Conservation (phyloP, 2,797 vertebrate species). For the Poeciliopsis turneri region DNA sequence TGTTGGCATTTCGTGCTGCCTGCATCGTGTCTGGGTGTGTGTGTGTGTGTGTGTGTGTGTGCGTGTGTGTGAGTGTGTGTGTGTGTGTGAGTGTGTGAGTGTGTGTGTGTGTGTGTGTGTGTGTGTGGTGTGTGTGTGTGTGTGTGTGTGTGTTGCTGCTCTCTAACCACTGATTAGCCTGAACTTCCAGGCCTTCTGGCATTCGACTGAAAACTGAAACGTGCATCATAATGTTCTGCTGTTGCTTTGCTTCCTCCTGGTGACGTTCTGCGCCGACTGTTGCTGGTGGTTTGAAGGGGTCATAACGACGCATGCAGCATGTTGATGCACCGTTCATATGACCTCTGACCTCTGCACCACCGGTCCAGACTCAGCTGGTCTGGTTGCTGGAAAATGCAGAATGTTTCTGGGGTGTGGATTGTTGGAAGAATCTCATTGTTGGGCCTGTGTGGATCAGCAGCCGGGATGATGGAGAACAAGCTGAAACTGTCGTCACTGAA, state of each 20-base stretch:
- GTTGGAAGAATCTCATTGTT: neutral
- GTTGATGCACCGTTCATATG: neutral
- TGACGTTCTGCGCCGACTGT: constrained; percentile 11
- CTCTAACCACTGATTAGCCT: constrained; percentile 57
- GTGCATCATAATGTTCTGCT: constrained; percentile 42
- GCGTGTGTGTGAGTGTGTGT: neutral
- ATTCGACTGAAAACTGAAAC: constrained; percentile 53
- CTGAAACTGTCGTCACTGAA: neutral
- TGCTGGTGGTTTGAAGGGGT: constrained; percentile 14
- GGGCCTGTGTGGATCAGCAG: neutral
- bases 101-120: neutral
- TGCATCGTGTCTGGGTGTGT: neutral
- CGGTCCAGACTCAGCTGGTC: neutral
- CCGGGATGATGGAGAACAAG: neutral
- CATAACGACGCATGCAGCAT: constrained; percentile 2
- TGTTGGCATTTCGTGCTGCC: neutral
- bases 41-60: neutral
- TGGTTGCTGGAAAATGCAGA: neutral
- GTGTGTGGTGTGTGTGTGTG: too few relatives aligned
- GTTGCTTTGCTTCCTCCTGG: constrained; percentile 40
- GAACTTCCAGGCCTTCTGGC: constrained; percentile 60
- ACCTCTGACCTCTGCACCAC: neutral
- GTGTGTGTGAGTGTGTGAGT: too few relatives aligned
- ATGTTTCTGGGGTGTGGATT: neutral
- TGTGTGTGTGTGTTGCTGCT: constrained; percentile 38